phyloP scores from a whole-genome alignment of 92 coral and sea anemone genomes.

The Epizoanthus illoricatus region DNA sequence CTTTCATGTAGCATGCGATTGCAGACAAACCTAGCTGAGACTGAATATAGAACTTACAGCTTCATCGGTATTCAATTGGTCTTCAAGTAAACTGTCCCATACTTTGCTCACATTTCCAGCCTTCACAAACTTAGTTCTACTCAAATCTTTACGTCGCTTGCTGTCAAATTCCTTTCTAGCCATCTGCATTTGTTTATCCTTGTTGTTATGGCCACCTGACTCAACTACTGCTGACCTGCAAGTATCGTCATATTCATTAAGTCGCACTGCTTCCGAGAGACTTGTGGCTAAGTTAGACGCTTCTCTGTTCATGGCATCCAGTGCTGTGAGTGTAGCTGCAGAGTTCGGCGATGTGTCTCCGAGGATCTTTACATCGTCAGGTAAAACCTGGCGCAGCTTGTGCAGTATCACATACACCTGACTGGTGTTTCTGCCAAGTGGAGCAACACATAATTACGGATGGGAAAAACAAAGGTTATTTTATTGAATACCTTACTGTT shows the following conservation, averaged over 20 bases:
- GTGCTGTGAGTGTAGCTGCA: not conserved
- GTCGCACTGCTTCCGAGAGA: constrained; percentile 33
- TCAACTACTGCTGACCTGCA: not conserved
- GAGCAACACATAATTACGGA: not conserved
- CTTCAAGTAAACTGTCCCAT: constrained; percentile 41
- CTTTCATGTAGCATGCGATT: too few species aligned
- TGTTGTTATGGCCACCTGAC: constrained; percentile 8
- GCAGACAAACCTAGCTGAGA: not conserved
- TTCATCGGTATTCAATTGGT: constrained; percentile 41
- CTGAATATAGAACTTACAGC: constrained; percentile 28
- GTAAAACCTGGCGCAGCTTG: constrained; percentile 62
- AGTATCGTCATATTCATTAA: not conserved
- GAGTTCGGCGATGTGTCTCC: constrained; percentile 30
- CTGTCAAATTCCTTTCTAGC: constrained; percentile 41
- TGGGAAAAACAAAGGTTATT: not conserved
- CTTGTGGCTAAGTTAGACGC: constrained; percentile 38
- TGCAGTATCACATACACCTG: constrained; percentile 67
- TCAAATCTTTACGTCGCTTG: constrained; percentile 25
- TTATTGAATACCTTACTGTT: not conserved
- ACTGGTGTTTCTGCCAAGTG: constrained; percentile 50
- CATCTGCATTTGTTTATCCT: constrained; percentile 9
- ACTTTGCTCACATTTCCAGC: constrained; percentile 10
- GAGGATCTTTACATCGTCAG: constrained; percentile 67
- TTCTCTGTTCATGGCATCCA: constrained; percentile 40
- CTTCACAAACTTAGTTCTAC: not conserved